Conservation (phyloP, 2,888 invertebrate genomes). For the Dermolepida albohirtum region DNA sequence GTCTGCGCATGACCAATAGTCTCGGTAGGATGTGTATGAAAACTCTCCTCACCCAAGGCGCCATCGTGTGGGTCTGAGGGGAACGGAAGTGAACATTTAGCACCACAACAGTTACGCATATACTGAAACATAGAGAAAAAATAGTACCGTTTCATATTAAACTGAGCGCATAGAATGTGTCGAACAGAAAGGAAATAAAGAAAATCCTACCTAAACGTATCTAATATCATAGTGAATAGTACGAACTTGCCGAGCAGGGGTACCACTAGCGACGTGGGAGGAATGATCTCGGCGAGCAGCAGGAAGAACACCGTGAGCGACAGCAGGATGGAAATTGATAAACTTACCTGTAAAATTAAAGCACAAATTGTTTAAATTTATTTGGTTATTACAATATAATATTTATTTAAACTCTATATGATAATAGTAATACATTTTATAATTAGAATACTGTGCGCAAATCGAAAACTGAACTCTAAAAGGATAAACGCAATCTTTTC, state of each 20-base stretch:
- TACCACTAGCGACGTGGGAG: constrained; percentile 92
- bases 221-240: constrained; percentile 95
- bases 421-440: too few relatives aligned
- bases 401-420: too few relatives aligned
- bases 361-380: not conserved
- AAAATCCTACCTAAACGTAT: constrained; percentile 84
- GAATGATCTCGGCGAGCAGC: constrained; percentile 88
- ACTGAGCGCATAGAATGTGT: not conserved
- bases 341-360: constrained; percentile 76
- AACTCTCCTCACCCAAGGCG: constrained; percentile 94
- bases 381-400: too few relatives aligned
- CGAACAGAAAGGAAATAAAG: constrained; percentile 1
- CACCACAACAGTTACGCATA: constrained; percentile 80
- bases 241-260: constrained; percentile 94
- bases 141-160: constrained; percentile 11
- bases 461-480: too few relatives aligned
- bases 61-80: constrained; percentile 98
- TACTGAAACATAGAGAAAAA: constrained; percentile 53
- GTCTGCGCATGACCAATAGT: constrained; percentile 91
- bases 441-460: too few relatives aligned
- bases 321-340: constrained; percentile 94
- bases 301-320: constrained; percentile 97
- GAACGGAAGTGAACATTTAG: constrained; percentile 98
- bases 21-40: constrained; percentile 97
- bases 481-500: too few relatives aligned